Evolutionary conservation across 2,888 invertebrate genomes (phyloP), one percentile per base, ranked within the genome.

Genomic region (Cerastis rubricosa): DNA sequence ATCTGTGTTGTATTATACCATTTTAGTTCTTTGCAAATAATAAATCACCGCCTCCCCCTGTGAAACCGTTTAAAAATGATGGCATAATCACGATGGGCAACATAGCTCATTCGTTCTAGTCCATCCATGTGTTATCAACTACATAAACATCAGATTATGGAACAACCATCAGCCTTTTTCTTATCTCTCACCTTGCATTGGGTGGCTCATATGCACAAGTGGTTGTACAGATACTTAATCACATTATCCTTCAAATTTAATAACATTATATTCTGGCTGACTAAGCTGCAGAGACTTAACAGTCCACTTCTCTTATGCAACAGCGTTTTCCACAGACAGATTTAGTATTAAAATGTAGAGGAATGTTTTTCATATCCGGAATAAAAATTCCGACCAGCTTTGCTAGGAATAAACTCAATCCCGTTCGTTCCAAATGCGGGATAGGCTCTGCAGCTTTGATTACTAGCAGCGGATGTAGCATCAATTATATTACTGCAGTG

Each of bases 331-430:
- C 17, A 51, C 43, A 19, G 63, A 66, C 59, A 47, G 19, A 67
- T 67, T 59, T 59, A 47, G 59, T 49, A 29, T 51, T 29, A n/a
- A 71, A 71, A 54, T 29, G 35, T 75, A 49, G 43, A 69, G n/a
- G 43, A 81, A 85, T 73, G 59, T 63, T 71, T 76, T 43, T 65
- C 61, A 76, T 57, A 71, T 81, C 76, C 73, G 76, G 85, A 74
- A 57, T 51, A 51, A 68, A 85, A 68, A 72, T 59, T 69, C 54
- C 61, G 6, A 69, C 19, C 47, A 25, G 22, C 29, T 51, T 40
- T 61, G 61, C 73, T 51, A 68, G 45, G 68, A 76, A 85, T 69
- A 81, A 68, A 76, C 57, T 59, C 59, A 54, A 54, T 49, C 63
- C 12, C 8, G 17, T 25, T 45, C 35, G 22, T 51, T 59, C 25